These are phyloP conservation scores for Ophiothrix spiculata DNA, from an alignment of 35 echinoderm and acorn worm genomes.

Conservation along the genomic window DNA sequence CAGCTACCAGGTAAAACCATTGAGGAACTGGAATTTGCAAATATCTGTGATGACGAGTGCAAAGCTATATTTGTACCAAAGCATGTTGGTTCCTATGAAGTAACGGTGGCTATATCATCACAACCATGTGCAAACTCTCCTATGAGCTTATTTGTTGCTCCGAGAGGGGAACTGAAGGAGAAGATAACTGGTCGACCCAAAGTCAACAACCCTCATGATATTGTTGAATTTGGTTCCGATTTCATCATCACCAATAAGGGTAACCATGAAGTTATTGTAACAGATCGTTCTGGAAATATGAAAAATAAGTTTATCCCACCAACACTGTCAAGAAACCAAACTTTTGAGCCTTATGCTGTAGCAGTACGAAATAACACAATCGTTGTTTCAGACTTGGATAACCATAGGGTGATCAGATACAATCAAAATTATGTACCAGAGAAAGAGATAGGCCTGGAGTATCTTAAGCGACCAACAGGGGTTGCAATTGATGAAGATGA, in stretches of 20 bases:
- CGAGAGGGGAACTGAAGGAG: background rate
- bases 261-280: background rate
- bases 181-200: background rate
- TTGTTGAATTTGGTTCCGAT: background rate
- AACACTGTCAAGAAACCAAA: background rate
- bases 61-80: background rate
- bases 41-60: background rate
- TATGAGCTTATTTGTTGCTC: background rate
- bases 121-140: background rate
- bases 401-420: background rate
- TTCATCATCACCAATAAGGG: background rate
- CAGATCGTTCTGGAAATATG: background rate
- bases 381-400: background rate
- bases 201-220: background rate
- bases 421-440: background rate
- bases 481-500: background rate
- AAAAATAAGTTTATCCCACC: background rate
- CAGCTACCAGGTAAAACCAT: background rate
- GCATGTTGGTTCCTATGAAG: background rate
- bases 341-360: background rate
- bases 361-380: background rate
- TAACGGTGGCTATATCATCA: background rate
- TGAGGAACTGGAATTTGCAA: background rate
- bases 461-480: background rate
- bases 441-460: background rate